Conservation (phyloP, 2,888 invertebrate genomes). For the Tetragnatha montana region DNA sequence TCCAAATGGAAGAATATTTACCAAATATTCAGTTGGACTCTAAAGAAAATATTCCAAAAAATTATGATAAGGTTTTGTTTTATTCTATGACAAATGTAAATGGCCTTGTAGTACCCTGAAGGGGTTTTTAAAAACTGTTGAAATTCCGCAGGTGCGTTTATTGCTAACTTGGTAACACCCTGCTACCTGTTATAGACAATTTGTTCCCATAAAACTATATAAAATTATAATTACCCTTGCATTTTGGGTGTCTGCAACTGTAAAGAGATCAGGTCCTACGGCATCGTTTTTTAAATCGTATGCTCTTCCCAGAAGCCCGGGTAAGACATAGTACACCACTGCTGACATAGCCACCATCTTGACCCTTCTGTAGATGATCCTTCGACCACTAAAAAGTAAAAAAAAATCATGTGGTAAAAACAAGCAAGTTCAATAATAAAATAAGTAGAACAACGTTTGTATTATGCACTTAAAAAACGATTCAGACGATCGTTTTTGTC, state of each 20-base stretch:
- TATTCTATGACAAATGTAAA: too few relatives aligned
- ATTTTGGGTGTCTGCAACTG: background rate
- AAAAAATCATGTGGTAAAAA: background rate
- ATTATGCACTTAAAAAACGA: background rate
- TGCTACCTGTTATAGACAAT: too few relatives aligned
- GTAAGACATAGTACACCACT: conserved; percentile 43
- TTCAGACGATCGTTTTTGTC: background rate
- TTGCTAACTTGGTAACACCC: too few relatives aligned
- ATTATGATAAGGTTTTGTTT: too few relatives aligned
- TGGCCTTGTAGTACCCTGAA: too few relatives aligned
- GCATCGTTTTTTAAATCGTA: conserved; percentile 53
- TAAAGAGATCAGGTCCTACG: conserved; percentile 49
- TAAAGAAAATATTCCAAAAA: too few relatives aligned
- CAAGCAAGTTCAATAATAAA: background rate
- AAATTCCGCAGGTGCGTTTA: too few relatives aligned
- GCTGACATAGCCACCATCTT: conserved; percentile 42
- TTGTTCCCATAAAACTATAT: too few relatives aligned
- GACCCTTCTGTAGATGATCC: background rate
- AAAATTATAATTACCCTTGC: conserved; percentile 6
- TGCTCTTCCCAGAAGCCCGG: conserved; percentile 47
- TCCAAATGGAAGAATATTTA: too few relatives aligned
- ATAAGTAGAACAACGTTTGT: too few relatives aligned
- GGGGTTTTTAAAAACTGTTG: too few relatives aligned
- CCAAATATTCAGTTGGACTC: too few relatives aligned
- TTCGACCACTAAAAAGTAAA: background rate